Percentiles rank a stretch among this genome's conserved stretches.
phyloP scores from a whole-genome alignment of 2,888 invertebrate genomes.

The Ochlodes sylvanus region DNA sequence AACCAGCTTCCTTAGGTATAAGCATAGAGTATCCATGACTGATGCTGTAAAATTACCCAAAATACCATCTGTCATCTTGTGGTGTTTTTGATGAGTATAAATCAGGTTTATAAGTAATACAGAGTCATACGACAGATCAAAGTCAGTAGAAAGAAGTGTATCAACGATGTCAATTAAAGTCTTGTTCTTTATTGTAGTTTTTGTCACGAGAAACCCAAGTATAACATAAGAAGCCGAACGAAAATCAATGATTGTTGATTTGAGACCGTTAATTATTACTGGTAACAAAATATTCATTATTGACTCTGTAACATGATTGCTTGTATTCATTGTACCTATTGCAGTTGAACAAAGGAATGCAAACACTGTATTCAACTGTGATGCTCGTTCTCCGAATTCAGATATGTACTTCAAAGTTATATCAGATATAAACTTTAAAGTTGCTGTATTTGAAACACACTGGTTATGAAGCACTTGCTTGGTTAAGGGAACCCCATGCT shows the following conservation, averaged over 20 bases:
- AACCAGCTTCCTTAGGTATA: slow-evolving; percentile 81
- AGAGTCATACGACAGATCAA: slow-evolving; percentile 83
- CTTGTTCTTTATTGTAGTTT: slow-evolving; percentile 86
- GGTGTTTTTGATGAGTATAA: slow-evolving; percentile 87
- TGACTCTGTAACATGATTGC: slow-evolving; percentile 83
- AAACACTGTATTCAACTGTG: slow-evolving; percentile 88
- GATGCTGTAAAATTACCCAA: slow-evolving; percentile 76
- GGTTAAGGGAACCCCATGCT: slow-evolving; percentile 89
- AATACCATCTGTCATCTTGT: slow-evolving; percentile 80
- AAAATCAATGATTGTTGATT: slow-evolving; percentile 88
- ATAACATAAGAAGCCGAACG: slow-evolving; percentile 91
- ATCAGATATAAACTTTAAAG: slow-evolving; percentile 65
- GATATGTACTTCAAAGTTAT: slow-evolving; percentile 78
- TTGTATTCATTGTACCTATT: slow-evolving; percentile 88
- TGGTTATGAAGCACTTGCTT: slow-evolving; percentile 90
- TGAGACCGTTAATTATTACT: slow-evolving; percentile 88
- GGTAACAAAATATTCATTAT: slow-evolving; percentile 89
- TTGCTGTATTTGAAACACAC: slow-evolving; percentile 82
- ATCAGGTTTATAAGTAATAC: slow-evolving; percentile 88
- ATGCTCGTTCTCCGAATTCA: slow-evolving; percentile 84
- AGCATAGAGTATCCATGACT: slow-evolving; percentile 64
- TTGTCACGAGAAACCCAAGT: slow-evolving; percentile 87
- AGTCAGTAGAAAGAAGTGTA: slow-evolving; percentile 66
- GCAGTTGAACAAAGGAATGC: slow-evolving; percentile 92
- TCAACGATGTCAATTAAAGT: slow-evolving; percentile 86